Conservation (phyloP, 1,140 invertebrate species). For the Temnothorax curvispinosus region DNA sequence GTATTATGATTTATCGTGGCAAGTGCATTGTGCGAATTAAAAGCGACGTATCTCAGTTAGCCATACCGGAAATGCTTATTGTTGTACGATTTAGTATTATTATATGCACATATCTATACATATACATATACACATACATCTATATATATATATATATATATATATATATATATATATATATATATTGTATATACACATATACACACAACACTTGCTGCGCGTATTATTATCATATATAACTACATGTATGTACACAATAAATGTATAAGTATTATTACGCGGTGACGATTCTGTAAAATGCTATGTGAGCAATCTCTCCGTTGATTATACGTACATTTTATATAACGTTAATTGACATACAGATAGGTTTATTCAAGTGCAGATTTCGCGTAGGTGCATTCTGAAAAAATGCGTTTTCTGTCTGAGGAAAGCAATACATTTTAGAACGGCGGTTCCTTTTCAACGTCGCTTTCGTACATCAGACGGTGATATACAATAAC, state of each 20-base stretch:
- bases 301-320: constrained; percentile 42
- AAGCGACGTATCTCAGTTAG: constrained; percentile 39
- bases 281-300: constrained; percentile 66
- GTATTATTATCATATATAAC: constrained; percentile 44
- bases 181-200: constrained; percentile 38
- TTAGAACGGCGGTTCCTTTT: neutral
- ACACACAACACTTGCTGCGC: constrained; percentile 37
- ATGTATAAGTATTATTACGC: constrained; percentile 71
- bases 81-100: constrained; percentile 63
- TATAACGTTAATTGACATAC: constrained; percentile 67
- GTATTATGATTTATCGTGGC: constrained; percentile 68
- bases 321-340: constrained; percentile 69
- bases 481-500: neutral
- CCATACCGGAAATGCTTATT: constrained; percentile 59
- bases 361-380: constrained; percentile 27
- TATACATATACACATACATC: constrained; percentile 20
- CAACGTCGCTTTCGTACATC: neutral
- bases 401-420: constrained; percentile 4
- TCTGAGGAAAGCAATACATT: constrained; percentile 11
- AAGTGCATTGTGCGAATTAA: constrained; percentile 60
- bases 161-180: neutral
- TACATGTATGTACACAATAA: constrained; percentile 68
- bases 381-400: constrained; percentile 17
- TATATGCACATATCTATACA: constrained; percentile 2
- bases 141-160: constrained; percentile 42